Evolutionary conservation across 2,888 invertebrate species (phyloP).

Genomic region (Hoplodrina blanda): DNA sequence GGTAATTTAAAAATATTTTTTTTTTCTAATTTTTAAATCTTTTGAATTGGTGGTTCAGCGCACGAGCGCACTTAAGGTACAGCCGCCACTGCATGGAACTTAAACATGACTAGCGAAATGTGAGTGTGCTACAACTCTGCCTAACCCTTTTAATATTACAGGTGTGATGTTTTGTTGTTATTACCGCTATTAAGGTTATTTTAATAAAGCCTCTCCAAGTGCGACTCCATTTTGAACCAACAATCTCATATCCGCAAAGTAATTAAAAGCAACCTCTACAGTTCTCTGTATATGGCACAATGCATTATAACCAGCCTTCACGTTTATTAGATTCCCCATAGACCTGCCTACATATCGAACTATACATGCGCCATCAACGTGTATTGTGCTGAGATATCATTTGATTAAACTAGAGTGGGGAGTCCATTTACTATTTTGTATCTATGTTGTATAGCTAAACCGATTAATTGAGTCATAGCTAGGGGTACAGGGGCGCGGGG

Average conservation of each 20-base stretch:
- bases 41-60: too few species aligned
- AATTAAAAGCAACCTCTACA: constrained; percentile 53
- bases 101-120: too few species aligned
- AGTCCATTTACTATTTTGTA: constrained; percentile 15
- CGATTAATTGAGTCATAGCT: too few species aligned
- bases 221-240: constrained; percentile 5
- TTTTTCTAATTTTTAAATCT: too few species aligned
- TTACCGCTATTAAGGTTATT: too few species aligned
- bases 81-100: too few species aligned
- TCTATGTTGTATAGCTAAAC: background rate
- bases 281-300: constrained; percentile 18
- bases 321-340: constrained; percentile 48
- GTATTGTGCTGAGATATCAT: constrained; percentile 34
- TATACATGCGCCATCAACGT: constrained; percentile 4
- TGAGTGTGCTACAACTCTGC: background rate
- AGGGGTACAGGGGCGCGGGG: too few species aligned
- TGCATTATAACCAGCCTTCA: constrained; percentile 42
- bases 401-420: constrained; percentile 42
- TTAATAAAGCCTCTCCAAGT: background rate
- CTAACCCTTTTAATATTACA: too few species aligned
- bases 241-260: constrained; percentile 40
- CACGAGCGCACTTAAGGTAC: too few species aligned
- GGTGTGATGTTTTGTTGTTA: too few species aligned
- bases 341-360: background rate
- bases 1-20: too few species aligned